Base-by-base conservation (phyloP, 53 echinoderm and acorn worm genomes). In the Mesocentrotus franciscanus region DNA sequence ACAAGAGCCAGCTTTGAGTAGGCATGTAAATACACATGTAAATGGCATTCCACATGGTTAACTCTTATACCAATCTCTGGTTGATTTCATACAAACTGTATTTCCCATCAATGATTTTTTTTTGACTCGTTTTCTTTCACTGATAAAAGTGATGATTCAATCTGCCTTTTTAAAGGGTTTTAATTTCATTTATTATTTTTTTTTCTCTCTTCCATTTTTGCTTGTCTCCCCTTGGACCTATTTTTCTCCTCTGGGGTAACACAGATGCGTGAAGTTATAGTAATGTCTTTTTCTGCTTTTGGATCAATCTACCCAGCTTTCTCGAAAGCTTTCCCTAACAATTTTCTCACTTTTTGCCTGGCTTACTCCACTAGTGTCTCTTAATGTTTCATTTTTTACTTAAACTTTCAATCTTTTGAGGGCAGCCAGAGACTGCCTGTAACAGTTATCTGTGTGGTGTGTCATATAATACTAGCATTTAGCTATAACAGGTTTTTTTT, bases 231-330 rank as follows among this genome's bases (percentile, higher is more conserved):
- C 92, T 68, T 94, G 62, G 71, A 55, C 85, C 94, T 71, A 92
- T 58, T 36, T 76, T 87, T 71, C 91, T 59, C 64, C 26, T 60
- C 22, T 79, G 93, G 95, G 95, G 61, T 70, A 91, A 78, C 90
- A 96, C 96, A 97, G 98, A 95, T 98, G 96, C 96, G 96, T 94
- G 97, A 98, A 95, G 98, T 98, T 94, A 98, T 97, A 92, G 98
- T 98, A 98, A 98, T 93, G 94, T 81, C 83, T 93, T 81, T 56
- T 93, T 81, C 83, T 93, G 79, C 94, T 83, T 30, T 93, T 39
- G 61, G 87, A 93, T 29, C 94, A 93, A 93, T 94, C 95, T 94
- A 64, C 87, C 85, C 81, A 81, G 79, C 93, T 87, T 90, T 92
- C 68, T 96, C 90, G 36, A 93, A 92, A 85, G 93, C 93, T 96